Base-by-base conservation (phyloP, 2,888 invertebrate species). In the Phortica okadai region DNA sequence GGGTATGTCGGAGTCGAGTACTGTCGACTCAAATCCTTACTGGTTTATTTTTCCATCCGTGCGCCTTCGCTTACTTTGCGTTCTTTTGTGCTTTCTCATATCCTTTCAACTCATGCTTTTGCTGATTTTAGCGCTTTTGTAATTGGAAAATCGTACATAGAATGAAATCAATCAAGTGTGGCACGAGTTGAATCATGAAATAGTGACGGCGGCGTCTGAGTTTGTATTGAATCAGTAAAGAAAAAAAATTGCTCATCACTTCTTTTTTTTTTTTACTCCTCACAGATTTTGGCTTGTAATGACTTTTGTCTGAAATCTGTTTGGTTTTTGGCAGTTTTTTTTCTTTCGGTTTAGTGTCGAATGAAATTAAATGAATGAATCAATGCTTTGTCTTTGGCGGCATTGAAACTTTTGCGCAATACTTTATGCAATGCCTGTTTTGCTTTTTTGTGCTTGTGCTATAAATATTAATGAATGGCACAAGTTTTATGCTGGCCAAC, bases 101-200 rank as follows among this genome's bases (percentile, higher is more conserved):
- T 70, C 64, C 45, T 73, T 73, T 70, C 21, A 42, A 75, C 76
- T 79, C 75, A 77, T 78, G 6, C 64, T 84, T 80, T 76, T 86
- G 85, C 84, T 86, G 84, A 82, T 83, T 84, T 84, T 82, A 79
- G 88, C 82, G 80, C 79, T 80, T 84, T 84, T 88, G 86, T 88
- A 89, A 88, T 88, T 89, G 88, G 87, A 86, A 89, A 90, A 87
- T 88, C 85, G 90, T 88, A 87, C 85, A 89, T 89, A 88, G 86
- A 89, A 89, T 87, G 87, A 87, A 89, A 90, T 89, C 89, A 89
- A 89, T 89, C 90, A 89, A 89, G 87, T 89, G 85, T 89, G 83
- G 78, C 77, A 81, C 14, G 8, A 50, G 45, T 16, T 44, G 70
- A 72, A 72, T 54, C 70, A 56, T 72, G 50, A 50, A 72, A 62